These are phyloP conservation scores for Actinostola sp. DNA, from an alignment of 92 coral and sea anemone genomes.

Conservation along the genomic window DNA sequence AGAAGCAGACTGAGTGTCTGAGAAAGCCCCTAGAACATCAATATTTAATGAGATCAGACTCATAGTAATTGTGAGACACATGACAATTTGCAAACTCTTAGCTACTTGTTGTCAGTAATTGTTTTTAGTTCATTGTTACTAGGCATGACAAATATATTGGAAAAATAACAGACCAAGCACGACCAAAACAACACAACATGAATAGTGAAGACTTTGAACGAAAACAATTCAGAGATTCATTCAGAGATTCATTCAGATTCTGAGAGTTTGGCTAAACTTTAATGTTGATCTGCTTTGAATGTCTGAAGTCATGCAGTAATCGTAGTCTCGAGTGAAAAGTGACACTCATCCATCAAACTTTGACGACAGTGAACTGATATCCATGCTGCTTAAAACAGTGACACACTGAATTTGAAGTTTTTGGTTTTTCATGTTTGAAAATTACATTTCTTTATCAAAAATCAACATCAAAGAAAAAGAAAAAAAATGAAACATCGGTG, in stretches of 20 bases:
- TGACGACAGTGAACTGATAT: neutral
- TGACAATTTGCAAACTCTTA: slow-evolving; percentile 62
- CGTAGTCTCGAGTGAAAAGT: neutral
- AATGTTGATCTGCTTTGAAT: slow-evolving; percentile 8
- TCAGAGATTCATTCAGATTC: no score
- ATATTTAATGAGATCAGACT: slow-evolving; percentile 79
- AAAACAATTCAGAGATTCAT: no score
- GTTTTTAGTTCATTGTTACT: neutral
- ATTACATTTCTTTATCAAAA: no score
- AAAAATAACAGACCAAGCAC: neutral
- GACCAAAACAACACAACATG: neutral
- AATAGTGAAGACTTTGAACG: neutral
- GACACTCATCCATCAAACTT: slow-evolving; percentile 5
- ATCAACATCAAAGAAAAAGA: neutral
- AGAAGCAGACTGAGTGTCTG: slow-evolving; percentile 69
- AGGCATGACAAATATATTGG: slow-evolving; percentile 1
- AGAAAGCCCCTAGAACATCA: slow-evolving; percentile 52
- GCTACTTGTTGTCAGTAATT: slow-evolving; percentile 31
- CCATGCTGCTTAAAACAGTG: no score
- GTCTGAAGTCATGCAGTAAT: neutral
- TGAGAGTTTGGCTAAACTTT: neutral
- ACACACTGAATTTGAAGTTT: no score
- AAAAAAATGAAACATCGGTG: neutral
- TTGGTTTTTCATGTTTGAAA: no score
- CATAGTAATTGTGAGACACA: slow-evolving; percentile 39